Evolutionary conservation across 2,797 vertebrate genomes (phyloP).

Genomic region (Sebastes glaucus): DNA sequence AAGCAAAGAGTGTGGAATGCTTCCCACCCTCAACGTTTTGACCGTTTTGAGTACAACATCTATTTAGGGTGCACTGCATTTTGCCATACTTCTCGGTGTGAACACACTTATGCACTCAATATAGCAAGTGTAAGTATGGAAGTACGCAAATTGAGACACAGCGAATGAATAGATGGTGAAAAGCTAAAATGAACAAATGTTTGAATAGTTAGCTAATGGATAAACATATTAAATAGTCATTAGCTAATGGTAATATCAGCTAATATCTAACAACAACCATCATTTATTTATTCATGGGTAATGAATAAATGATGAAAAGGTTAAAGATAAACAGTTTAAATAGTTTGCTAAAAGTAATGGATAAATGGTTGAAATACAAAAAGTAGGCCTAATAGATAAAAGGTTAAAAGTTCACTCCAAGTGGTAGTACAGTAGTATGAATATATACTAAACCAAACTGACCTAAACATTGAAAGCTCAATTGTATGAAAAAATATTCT

Average conservation of each 20-base stretch:
- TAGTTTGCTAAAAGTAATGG: not conserved
- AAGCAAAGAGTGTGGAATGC: too few species aligned
- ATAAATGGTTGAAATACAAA: not conserved
- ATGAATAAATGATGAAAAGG: not conserved
- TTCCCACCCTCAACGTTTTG: too few species aligned
- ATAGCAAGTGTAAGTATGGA: too few species aligned
- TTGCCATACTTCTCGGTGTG: too few species aligned
- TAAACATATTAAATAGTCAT: not conserved
- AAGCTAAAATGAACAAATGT: not conserved
- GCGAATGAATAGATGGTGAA: not conserved
- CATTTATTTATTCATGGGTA: too few species aligned
- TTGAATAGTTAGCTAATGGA: not conserved
- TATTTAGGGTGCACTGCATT: too few species aligned
- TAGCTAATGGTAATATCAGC: too few species aligned
- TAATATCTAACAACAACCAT: too few species aligned
- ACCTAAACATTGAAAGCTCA: not conserved
- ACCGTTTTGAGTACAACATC: too few species aligned
- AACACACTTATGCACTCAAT: too few species aligned
- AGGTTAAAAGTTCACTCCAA: not conserved
- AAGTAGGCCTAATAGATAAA: not conserved
- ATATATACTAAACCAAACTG: not conserved
- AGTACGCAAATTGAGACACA: too few species aligned
- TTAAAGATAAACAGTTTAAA: not conserved
- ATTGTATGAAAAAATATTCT: not conserved
- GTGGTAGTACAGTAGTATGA: not conserved